phyloP scores from a whole-genome alignment of 1,140 invertebrate species.

The Polypedilum vanderplanki region DNA sequence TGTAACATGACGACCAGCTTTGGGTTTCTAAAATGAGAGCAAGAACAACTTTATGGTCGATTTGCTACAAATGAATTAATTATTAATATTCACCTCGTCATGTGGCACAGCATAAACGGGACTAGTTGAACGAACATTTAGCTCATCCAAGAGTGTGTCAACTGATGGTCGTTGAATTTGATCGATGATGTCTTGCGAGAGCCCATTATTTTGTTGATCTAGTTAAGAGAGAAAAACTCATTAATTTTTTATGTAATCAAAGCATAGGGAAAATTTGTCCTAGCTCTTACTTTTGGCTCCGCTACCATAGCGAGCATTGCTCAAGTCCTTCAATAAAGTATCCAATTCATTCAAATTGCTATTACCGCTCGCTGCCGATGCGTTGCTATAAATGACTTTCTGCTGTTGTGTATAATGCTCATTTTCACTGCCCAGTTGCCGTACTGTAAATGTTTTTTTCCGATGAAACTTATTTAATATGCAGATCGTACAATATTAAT shows the following conservation, averaged over 20 bases:
- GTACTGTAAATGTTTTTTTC: too few species aligned
- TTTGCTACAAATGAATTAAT: not conserved
- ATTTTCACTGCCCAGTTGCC: not conserved
- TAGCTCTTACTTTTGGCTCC: slow-evolving; percentile 43
- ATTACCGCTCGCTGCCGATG: slow-evolving; percentile 59
- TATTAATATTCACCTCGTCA: slow-evolving; percentile 52
- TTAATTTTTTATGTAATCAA: not conserved
- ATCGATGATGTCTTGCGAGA: slow-evolving; percentile 29
- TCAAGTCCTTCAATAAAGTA: slow-evolving; percentile 82
- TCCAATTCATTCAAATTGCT: slow-evolving; percentile 83
- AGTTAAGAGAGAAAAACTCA: not conserved
- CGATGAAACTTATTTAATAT: not conserved
- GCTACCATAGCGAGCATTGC: slow-evolving; percentile 67
- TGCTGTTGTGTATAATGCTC: slow-evolving; percentile 19
- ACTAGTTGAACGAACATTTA: slow-evolving; percentile 45
- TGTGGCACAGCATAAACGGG: slow-evolving; percentile 58
- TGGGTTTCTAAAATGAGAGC: slow-evolving; percentile 33
- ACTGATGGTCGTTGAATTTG: slow-evolving; percentile 60
- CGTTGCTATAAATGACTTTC: not conserved
- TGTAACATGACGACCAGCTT: slow-evolving; percentile 58
- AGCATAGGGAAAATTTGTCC: slow-evolving; percentile 21
- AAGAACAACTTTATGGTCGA: not conserved
- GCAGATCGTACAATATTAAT: slow-evolving; percentile 30
- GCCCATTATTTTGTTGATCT: slow-evolving; percentile 31
- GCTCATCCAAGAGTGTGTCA: slow-evolving; percentile 79